Evolutionary conservation across 2,113 vertebrate genomes (phyloP), one percentile per base, ranked within the genome.

Genomic region (Salvelinus sp.): DNA sequence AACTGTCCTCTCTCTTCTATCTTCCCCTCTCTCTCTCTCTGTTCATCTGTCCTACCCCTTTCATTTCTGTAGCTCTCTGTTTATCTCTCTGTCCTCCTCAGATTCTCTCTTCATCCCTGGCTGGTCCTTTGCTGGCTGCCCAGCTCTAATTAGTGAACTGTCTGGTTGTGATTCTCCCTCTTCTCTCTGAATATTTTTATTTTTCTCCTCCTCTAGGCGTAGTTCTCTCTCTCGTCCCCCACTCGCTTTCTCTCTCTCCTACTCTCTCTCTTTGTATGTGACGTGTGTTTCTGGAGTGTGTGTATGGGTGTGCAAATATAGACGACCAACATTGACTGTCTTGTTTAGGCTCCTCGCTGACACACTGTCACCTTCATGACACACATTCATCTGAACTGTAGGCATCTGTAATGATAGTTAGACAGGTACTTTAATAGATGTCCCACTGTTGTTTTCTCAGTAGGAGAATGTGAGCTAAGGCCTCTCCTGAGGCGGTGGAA

Each of bases 1-100:
- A 66, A 44, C 70, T 70, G 76, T 72, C 44, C 65, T 69, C 44
- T 58, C 44, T 66, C 48, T 69, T 38, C 70, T 28, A 6, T 66
- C 57, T 47, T 16, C 14, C 25, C 25, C 18, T 58, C 63, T 68
- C 64, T 14, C 28, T 75, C 57, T 72, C 38, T 69, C 69, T 47
- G 30, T 27, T 67, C 16, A 16, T 6, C 38, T 38, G 33, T 66
- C 27, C 18, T 69, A 25, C 50, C 48, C 13, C 23, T 69, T 27
- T 48, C 16, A n/a, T 71, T 12, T 63, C 16, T 71, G 44, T 47
- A 18, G 5, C 30, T 73, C 1, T 72, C 72, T 30, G 23, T 60
- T 3, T 65, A 33, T 65, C 23, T 70, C 23, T 18, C 27, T 70
- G 18, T 38, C 47, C 44, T 12, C 10, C 0, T 25, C 62, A 14